Base-by-base conservation (phyloP, 2,797 vertebrate species). In the Gallirallus australis region DNA sequence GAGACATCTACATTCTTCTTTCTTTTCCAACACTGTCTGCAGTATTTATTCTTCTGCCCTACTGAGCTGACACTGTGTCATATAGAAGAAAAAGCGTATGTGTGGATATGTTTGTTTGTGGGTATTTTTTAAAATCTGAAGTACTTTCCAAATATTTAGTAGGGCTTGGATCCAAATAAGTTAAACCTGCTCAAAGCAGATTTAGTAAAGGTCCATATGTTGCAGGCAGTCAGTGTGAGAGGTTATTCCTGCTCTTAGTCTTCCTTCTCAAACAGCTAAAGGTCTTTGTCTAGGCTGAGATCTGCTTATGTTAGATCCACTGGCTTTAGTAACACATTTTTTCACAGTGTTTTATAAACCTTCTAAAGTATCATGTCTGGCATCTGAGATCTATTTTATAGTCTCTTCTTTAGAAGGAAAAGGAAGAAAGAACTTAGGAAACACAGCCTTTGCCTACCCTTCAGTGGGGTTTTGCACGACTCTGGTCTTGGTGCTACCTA, bases 191-290 rank as follows among this genome's bases (percentile, higher is more conserved):
- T 89, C 33, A 82, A 89, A 77, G 68, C 57, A 95, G 88, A 89
- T 95, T 93, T 93, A 91, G 57, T 93, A 47, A 75, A 85, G 66
- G 40, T 60, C 83, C 92, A 76, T 89, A 95, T 87, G 78, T 31
- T 91, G 54, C 78, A 92, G 70, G 40, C 30, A 81, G 80, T 13
- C 53, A 71, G 11, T n/a, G 21, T 73, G 60, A 61, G 45, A 91
- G 30, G 63, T 40, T 77, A 52, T 71, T 15, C 24, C 24, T 77
- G 52, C 65, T 78, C 68, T 71, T 45, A 54, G 65, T 91, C 65
- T 61, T 95, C 33, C 39, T 71, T 15, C 37, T 89, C 75, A 75
- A 78, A 78, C 6, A 82, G 81, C 40, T 89, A 80, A 90, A 7
- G 61, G 30, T 77, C 64, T 90, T 87, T 82, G 50, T 82, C 81